phyloP scores from a whole-genome alignment of 2,888 invertebrate genomes.

The Ecliptopera silaceata region DNA sequence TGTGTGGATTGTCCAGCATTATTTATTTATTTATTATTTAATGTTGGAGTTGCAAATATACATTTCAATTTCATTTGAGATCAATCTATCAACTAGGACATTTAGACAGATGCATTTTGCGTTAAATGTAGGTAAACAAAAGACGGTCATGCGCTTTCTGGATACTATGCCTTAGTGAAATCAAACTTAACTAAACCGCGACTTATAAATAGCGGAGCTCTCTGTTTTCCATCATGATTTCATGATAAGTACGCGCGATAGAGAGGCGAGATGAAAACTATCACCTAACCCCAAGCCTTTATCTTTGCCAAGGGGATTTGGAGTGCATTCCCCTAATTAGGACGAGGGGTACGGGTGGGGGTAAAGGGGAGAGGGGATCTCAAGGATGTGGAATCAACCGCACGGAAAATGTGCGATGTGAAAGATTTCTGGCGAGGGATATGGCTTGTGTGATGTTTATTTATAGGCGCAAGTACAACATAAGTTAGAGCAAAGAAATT shows the following conservation, averaged over 20 bases:
- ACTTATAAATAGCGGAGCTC: neutral
- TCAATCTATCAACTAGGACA: no score
- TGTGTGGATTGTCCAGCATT: no score
- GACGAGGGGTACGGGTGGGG: conserved; percentile 17
- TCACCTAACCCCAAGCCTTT: conserved; percentile 35
- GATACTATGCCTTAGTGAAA: neutral
- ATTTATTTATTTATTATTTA: no score
- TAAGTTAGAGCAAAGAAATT: neutral
- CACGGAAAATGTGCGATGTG: conserved; percentile 28
- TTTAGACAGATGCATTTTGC: no score
- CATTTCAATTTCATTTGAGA: no score
- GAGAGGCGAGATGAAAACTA: conserved; percentile 32
- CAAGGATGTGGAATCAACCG: conserved; percentile 30
- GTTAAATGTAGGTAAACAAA: no score
- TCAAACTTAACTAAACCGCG: neutral
- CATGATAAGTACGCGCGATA: conserved; percentile 28
- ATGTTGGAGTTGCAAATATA: no score
- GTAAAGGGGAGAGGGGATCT: conserved; percentile 4
- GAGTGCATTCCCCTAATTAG: conserved; percentile 45
- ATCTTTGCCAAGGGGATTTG: conserved; percentile 33
- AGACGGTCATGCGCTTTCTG: neutral
- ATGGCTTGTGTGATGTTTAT: conserved; percentile 1
- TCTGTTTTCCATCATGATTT: conserved; percentile 10
- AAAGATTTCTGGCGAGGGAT: conserved; percentile 18
- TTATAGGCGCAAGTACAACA: neutral